Conservation (phyloP, 1,140 invertebrate genomes). For the Pogonomyrmex californicus region DNA sequence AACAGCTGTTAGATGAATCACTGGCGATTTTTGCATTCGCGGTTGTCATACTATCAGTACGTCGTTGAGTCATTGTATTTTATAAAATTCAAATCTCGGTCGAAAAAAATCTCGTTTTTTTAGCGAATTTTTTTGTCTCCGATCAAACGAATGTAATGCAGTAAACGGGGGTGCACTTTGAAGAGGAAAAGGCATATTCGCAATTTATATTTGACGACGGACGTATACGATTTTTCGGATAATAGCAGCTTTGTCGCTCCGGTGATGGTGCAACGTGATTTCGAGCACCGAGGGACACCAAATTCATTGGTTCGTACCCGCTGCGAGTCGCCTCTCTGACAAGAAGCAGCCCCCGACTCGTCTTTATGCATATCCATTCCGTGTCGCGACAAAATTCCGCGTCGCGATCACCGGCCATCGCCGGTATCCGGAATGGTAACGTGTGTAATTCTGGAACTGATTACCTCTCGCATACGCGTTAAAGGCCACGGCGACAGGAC, state of each 20-base stretch:
- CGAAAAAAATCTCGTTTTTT: conserved; percentile 2
- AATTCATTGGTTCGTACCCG: neutral
- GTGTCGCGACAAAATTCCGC: neutral
- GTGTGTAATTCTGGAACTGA: conserved; percentile 40
- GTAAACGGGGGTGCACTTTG: neutral
- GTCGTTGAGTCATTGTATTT: conserved; percentile 48
- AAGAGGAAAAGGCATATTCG: neutral
- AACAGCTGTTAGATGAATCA: conserved; percentile 57
- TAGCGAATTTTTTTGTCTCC: neutral
- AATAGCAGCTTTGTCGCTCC: neutral
- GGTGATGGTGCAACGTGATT: neutral
- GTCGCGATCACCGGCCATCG: conserved; percentile 3
- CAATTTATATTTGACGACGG: neutral
- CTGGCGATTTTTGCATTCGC: conserved; percentile 42
- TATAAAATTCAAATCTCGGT: conserved; percentile 38
- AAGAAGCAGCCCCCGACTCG: neutral
- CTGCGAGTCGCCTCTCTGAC: neutral
- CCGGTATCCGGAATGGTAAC: conserved; percentile 47
- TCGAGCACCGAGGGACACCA: neutral
- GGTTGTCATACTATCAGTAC: conserved; percentile 4
- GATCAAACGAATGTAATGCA: neutral
- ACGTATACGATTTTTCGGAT: conserved; percentile 11
- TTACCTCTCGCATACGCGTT: conserved; percentile 47
- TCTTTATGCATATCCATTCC: neutral
- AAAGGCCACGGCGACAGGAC: conserved; percentile 71